Conservation (phyloP, 2,797 vertebrate genomes). For the Gadopsis bispinosus region DNA sequence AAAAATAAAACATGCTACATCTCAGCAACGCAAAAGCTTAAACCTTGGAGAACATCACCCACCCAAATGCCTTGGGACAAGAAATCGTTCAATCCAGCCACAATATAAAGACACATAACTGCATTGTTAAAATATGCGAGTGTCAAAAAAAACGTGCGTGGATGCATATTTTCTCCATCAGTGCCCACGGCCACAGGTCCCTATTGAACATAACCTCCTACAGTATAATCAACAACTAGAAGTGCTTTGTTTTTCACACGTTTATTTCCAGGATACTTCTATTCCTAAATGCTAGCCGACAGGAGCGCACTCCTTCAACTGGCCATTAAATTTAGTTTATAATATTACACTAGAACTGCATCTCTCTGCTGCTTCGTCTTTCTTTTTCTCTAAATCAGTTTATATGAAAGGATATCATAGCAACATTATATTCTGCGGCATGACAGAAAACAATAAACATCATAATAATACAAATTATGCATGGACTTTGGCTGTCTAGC, state of each 20-base stretch:
- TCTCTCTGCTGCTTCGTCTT: background rate
- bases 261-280: constrained; percentile 7
- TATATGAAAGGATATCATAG: constrained; percentile 2
- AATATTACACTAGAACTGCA: background rate
- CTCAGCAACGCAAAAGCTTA: constrained; percentile 23
- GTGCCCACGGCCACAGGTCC: constrained; percentile 9
- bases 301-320: background rate
- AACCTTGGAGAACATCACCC: constrained; percentile 28
- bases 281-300: constrained; percentile 13
- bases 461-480: background rate
- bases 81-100: constrained; percentile 18
- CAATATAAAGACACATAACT: constrained; percentile 2
- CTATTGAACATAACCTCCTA: constrained; percentile 17
- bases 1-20: constrained; percentile 27
- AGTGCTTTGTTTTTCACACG: background rate
- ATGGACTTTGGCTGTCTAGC: background rate
- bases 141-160: background rate
- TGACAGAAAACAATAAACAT: constrained; percentile 3
- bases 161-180: constrained; percentile 13
- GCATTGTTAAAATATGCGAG: background rate
- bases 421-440: background rate
- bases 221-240: constrained; percentile 13
- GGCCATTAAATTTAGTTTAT: background rate
- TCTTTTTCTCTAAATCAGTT: constrained; percentile 19
- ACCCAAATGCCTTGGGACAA: constrained; percentile 30